phyloP scores from a whole-genome alignment of 2,797 vertebrate genomes.

The Rhinatrema bivittatum region DNA sequence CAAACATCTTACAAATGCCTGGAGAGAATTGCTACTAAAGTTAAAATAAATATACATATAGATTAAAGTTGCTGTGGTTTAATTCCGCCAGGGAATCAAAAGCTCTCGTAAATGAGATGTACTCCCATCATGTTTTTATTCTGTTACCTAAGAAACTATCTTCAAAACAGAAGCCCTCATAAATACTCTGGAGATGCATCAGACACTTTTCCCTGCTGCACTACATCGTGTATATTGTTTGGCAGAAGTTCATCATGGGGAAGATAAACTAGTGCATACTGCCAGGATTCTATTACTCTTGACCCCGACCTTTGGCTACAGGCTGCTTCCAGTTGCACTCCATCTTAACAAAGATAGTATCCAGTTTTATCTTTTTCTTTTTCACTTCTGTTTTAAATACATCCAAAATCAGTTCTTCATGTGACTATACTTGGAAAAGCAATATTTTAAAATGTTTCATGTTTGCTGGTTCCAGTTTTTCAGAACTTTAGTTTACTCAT shows the following conservation, averaged over 20 bases:
- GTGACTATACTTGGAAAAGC: constrained; percentile 25
- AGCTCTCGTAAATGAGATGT: constrained; percentile 54
- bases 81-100: too few relatives aligned
- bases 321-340: constrained; percentile 61
- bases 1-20: too few relatives aligned
- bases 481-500: constrained; percentile 23
- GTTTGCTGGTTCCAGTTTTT: constrained; percentile 27
- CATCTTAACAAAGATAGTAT: constrained; percentile 45
- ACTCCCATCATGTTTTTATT: constrained; percentile 61
- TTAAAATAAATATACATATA: too few relatives aligned
- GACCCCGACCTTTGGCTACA: constrained; percentile 64
- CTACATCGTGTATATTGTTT: constrained; percentile 60
- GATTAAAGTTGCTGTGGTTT: too few relatives aligned
- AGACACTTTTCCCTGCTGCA: constrained; percentile 52
- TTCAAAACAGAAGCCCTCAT: constrained; percentile 80
- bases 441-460: constrained; percentile 8
- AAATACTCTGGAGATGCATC: constrained; percentile 68
- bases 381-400: constrained; percentile 46
- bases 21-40: too few relatives aligned
- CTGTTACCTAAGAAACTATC: constrained; percentile 79
- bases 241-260: constrained; percentile 55
- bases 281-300: constrained; percentile 69
- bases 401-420: constrained; percentile 14
- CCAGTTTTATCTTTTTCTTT: constrained; percentile 17
- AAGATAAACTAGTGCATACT: constrained; percentile 62